Evolutionary conservation across 2,888 invertebrate species (phyloP).

Genomic region (Chelonus formosanus): DNA sequence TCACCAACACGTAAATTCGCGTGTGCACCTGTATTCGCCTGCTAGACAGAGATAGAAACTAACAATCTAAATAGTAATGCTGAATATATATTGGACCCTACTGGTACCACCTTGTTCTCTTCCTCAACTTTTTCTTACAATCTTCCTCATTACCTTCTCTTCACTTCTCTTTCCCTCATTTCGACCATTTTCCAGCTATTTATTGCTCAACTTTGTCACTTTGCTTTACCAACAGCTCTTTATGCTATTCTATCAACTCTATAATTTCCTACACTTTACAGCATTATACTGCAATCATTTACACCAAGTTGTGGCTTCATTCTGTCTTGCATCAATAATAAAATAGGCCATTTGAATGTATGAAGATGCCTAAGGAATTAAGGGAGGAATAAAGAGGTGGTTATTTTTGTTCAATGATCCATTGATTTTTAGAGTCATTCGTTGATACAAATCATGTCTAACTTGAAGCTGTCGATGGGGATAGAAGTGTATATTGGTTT

Average conservation of each 20-base stretch:
- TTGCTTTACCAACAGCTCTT: too few relatives aligned
- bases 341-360: too few relatives aligned
- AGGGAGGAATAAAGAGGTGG: too few relatives aligned
- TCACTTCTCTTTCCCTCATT: not conserved
- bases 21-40: conserved; percentile 43
- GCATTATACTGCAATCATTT: too few relatives aligned
- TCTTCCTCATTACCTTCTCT: not conserved
- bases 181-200: too few relatives aligned
- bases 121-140: not conserved
- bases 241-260: too few relatives aligned
- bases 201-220: too few relatives aligned
- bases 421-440: not conserved
- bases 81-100: conserved; percentile 1
- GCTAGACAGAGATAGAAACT: conserved; percentile 22
- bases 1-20: conserved; percentile 45
- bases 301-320: too few relatives aligned
- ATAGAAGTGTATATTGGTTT: conserved; percentile 3
- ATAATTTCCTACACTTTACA: too few relatives aligned
- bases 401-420: too few relatives aligned
- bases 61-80: not conserved
- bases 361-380: too few relatives aligned
- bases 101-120: conserved; percentile 2
- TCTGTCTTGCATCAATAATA: too few relatives aligned
- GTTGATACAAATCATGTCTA: not conserved
- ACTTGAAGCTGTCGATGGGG: conserved; percentile 3